Evolutionary conservation across 1,140 invertebrate species (phyloP).

Genomic region (Acromyrmex charruanus): DNA sequence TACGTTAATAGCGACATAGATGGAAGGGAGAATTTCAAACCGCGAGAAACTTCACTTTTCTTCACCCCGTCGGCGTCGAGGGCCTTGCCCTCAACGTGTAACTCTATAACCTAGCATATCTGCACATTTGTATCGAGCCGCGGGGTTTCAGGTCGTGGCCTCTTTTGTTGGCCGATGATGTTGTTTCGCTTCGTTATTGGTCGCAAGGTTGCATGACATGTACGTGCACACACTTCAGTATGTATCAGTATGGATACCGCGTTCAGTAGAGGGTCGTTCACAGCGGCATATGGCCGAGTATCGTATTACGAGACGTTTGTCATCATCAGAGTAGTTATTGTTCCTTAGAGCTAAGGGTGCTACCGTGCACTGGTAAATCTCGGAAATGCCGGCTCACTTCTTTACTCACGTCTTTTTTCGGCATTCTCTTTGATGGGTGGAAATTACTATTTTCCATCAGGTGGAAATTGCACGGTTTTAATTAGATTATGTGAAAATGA

Average conservation of each 20-base stretch:
- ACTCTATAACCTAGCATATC: constrained; percentile 77
- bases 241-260: constrained; percentile 64
- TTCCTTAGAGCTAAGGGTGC: constrained; percentile 79
- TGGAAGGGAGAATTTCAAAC: constrained; percentile 30
- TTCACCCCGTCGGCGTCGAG: constrained; percentile 62
- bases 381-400: constrained; percentile 78
- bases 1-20: constrained; percentile 11
- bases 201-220: constrained; percentile 78
- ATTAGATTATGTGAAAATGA: not conserved
- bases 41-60: constrained; percentile 61
- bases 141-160: constrained; percentile 79
- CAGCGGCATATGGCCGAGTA: constrained; percentile 83
- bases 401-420: constrained; percentile 63
- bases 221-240: constrained; percentile 54
- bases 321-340: constrained; percentile 85
- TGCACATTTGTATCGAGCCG: constrained; percentile 75
- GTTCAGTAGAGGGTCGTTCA: constrained; percentile 77
- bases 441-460: not conserved
- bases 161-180: constrained; percentile 82
- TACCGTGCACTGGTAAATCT: constrained; percentile 70
- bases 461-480: not conserved
- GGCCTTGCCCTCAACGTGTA: constrained; percentile 65
- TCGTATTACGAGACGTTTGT: constrained; percentile 85
- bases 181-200: constrained; percentile 83
- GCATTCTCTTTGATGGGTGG: not conserved